Evolutionary conservation across 2,888 invertebrate genomes (phyloP).

Genomic region (Zygaena filipendulae): DNA sequence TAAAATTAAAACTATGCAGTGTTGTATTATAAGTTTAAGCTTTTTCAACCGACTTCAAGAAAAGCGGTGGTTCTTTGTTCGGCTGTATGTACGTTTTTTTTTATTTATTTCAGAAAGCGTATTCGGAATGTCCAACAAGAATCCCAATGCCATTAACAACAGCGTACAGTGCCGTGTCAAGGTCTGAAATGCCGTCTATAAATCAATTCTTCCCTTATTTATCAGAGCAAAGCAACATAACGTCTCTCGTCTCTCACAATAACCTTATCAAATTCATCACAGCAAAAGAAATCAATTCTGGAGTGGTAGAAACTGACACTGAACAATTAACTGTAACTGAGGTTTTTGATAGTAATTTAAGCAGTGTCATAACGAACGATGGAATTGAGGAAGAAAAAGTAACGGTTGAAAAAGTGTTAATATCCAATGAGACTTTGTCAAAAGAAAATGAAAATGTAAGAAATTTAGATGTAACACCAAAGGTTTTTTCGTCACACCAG

Average conservation of each 20-base stretch:
- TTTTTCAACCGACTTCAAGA: no score
- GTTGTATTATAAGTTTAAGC: no score
- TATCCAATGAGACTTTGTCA: background rate
- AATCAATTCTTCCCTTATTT: slow-evolving; percentile 3
- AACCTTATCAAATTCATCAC: slow-evolving; percentile 9
- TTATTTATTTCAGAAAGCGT: background rate
- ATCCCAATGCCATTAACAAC: background rate
- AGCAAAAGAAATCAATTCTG: slow-evolving; percentile 9
- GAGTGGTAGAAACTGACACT: no score
- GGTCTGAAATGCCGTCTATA: background rate
- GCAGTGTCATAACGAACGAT: no score
- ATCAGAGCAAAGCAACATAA: slow-evolving; percentile 3
- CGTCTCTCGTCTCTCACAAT: slow-evolving; percentile 4
- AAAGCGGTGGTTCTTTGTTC: no score
- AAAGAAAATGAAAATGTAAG: no score
- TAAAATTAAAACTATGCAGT: no score
- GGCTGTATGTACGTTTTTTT: no score
- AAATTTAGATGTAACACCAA: no score
- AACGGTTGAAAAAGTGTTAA: background rate
- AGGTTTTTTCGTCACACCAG: no score
- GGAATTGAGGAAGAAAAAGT: background rate
- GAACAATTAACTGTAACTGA: no score
- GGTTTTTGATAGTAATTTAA: no score
- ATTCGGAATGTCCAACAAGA: background rate
- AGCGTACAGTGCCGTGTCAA: background rate